A percentile compares a stretch with the other conserved stretches of the same genome.
These are phyloP conservation scores for Episyrphus balteatus DNA, from an alignment of 1,140 invertebrate genomes.

Conservation along the genomic window DNA sequence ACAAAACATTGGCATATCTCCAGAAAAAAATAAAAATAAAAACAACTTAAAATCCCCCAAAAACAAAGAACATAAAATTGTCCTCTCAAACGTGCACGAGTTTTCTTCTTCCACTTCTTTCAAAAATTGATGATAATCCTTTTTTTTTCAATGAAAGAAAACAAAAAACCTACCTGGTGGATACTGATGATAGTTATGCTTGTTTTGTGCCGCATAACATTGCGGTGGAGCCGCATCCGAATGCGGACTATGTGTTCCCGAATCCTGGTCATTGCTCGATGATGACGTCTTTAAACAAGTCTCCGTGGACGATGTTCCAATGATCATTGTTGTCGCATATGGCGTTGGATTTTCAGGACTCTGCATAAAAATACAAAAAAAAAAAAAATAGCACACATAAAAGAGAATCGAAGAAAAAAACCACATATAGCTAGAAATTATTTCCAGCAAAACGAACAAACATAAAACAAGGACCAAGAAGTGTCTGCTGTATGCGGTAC, in stretches of 20 bases:
- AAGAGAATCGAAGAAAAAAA: conserved; percentile 16
- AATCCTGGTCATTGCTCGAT: conserved; percentile 40
- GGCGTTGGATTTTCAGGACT: conserved; percentile 58
- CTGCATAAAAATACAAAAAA: no score
- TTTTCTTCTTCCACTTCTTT: no score
- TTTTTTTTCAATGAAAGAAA: conserved; percentile 6
- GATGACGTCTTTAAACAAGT: conserved; percentile 40
- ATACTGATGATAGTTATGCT: conserved; percentile 42
- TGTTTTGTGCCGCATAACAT: conserved; percentile 23
- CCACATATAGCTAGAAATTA: no score
- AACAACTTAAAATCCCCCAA: background rate
- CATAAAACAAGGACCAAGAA: no score
- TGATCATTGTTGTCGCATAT: conserved; percentile 67
- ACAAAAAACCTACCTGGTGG: conserved; percentile 36
- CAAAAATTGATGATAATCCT: no score
- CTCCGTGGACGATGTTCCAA: conserved; percentile 42
- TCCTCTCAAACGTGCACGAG: no score
- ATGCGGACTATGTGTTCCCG: conserved; percentile 40
- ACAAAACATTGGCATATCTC: conserved; percentile 7
- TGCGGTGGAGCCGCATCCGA: conserved; percentile 23
- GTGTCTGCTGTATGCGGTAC: no score
- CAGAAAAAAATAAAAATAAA: conserved; percentile 1
- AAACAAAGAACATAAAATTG: background rate
- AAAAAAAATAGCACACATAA: no score
- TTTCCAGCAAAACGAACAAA: no score